Evolutionary conservation across 2,888 invertebrate genomes (phyloP), one percentile per base, ranked within the genome.

Genomic region (Bombyx huttoni): DNA sequence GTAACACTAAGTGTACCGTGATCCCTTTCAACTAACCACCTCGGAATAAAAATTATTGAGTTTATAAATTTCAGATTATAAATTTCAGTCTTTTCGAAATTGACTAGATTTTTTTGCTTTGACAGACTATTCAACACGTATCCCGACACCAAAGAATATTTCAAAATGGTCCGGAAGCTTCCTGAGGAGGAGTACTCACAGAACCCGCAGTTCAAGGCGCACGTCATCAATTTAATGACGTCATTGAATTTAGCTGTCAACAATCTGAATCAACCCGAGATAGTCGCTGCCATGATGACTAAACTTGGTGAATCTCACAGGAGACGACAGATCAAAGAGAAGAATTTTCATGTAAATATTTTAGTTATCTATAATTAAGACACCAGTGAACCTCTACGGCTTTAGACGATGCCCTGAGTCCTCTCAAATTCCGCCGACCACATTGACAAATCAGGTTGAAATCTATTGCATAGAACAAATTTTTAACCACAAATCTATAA

Each of bases 171-270:
- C 7, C 72, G 71, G 53, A 77, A 79, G 46, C 57, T 71, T 1
- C 71, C 83, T 0, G 81, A 80, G 50, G 79, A 81, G 10, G 74
- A 87, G 46, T 82, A 77, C 60, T 53, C 67, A 0, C 52, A 62
- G n/a, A 87, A 80, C 60, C 70, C 79, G 1, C 87, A 88, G 63
- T 89, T 88, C 65, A 86, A 83, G 51, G 88, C 86, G 0, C 89
- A 89, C 65, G 85, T 87, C 33, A 79, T 88, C 53, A 89, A 83
- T 58, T 65, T 89, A 51, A 88, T 89, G 83, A 73, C 78, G 1
- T 62, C 88, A 10, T 58, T 89, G 8, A 82, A 83, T 63, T 59
- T 74, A 34, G 85, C 87, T 0, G 75, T 89, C 46, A 68, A 54
- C 51, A 81, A 80, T 62, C 69, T 89, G 10, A 67, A 85, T 61